Conservation (phyloP, 1,140 invertebrate genomes). For the Drosophila leontia region DNA sequence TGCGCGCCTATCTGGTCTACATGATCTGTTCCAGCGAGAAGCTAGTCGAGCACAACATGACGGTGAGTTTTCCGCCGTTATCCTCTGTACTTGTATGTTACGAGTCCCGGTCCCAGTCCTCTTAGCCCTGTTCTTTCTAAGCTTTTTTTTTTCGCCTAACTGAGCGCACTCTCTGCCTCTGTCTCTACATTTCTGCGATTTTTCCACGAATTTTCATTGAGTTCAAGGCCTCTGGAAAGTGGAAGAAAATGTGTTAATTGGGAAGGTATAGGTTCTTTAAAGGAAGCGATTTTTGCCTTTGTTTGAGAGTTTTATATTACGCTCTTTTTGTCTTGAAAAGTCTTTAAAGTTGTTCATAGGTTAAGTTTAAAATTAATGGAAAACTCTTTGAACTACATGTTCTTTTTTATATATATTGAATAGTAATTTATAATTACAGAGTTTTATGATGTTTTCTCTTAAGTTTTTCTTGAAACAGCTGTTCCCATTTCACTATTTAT, state of each 20-base stretch:
- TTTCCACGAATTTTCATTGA: background rate
- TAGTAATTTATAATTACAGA: background rate
- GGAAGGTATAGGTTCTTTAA: background rate
- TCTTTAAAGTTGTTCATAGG: no score
- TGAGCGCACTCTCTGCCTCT: background rate
- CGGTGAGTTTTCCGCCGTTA: conserved; percentile 88
- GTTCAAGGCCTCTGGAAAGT: background rate
- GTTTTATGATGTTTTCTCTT: background rate
- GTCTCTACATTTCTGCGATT: background rate
- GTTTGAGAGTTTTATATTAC: no score
- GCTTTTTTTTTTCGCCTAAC: background rate
- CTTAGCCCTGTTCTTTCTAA: background rate
- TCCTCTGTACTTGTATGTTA: background rate
- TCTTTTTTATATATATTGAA: no score
- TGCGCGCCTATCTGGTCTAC: conserved; percentile 97
- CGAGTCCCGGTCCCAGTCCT: background rate
- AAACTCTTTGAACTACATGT: background rate
- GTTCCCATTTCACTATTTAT: background rate
- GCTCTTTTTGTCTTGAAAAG: no score
- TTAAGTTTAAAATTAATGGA: background rate
- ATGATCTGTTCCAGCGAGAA: conserved; percentile 95
- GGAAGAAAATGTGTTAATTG: no score
- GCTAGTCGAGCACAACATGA: conserved; percentile 97
- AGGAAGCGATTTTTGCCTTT: no score
- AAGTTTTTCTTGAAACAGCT: background rate